Conservation (phyloP, 2,113 vertebrate genomes). For the Forbesichthys papilliferus region DNA sequence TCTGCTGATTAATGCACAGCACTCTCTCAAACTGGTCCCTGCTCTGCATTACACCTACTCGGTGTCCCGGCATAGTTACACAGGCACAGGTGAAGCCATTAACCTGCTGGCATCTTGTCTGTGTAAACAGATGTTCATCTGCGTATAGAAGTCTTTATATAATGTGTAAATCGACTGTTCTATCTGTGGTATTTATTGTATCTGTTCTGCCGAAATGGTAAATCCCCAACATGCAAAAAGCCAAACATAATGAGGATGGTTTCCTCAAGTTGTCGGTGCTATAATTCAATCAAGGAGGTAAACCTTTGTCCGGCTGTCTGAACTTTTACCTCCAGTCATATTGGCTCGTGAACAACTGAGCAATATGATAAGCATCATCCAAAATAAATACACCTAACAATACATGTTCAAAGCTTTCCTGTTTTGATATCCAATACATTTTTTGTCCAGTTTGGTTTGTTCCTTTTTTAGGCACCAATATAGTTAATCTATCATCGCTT, state of each 20-base stretch:
- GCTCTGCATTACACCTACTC: not conserved
- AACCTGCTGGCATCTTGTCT: not conserved
- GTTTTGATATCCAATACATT: not conserved
- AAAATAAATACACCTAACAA: slow-evolving; percentile 21
- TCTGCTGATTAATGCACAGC: slow-evolving; percentile 57
- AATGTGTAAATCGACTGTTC: not conserved
- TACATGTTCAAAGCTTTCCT: slow-evolving; percentile 11
- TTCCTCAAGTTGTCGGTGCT: not conserved
- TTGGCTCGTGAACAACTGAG: slow-evolving; percentile 1
- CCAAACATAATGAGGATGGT: not conserved
- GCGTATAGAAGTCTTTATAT: not conserved
- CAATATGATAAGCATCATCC: slow-evolving; percentile 24
- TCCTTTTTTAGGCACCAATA: slow-evolving; percentile 46
- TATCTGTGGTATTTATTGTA: not conserved
- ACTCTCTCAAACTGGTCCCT: slow-evolving; percentile 25
- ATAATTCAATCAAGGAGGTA: too few species aligned
- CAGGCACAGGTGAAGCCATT: not conserved
- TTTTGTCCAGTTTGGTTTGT: slow-evolving; percentile 12
- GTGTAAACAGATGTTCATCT: not conserved
- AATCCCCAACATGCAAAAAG: not conserved
- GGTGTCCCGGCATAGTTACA: not conserved
- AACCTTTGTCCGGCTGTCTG: too few species aligned
- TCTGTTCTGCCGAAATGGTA: too few species aligned
- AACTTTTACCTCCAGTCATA: too few species aligned
- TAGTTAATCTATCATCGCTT: slow-evolving; percentile 72